phyloP scores from a whole-genome alignment of 2,113 vertebrate species.

The Cromileptes altivelis region DNA sequence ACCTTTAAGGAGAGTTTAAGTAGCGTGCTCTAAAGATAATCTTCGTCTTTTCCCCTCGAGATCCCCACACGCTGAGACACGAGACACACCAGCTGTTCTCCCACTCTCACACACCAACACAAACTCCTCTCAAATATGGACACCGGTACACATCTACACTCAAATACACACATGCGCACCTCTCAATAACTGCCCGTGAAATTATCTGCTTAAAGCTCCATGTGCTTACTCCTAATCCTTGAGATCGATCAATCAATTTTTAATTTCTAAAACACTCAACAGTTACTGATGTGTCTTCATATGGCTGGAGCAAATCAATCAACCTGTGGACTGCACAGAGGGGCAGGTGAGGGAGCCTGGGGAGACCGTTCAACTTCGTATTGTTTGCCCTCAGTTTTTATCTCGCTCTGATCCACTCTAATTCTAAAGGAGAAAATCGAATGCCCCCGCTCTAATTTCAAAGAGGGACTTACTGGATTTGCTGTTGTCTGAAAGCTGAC shows the following conservation, averaged over 20 bases:
- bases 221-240: background rate
- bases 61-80: constrained; percentile 49
- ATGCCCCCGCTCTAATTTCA: constrained; percentile 30
- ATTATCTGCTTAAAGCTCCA: background rate
- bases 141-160: constrained; percentile 16
- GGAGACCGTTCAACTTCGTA: constrained; percentile 29
- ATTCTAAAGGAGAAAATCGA: constrained; percentile 28
- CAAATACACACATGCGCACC: constrained; percentile 13
- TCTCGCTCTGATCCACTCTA: constrained; percentile 25
- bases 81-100: constrained; percentile 71
- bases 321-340: constrained; percentile 22
- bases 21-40: constrained; percentile 68
- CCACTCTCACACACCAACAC: constrained; percentile 37
- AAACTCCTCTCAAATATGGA: constrained; percentile 26
- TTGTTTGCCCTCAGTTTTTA: constrained; percentile 19
- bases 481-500: constrained; percentile 31
- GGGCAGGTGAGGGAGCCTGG: background rate
- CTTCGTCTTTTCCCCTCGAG: constrained; percentile 58
- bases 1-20: constrained; percentile 75
- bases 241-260: constrained; percentile 31
- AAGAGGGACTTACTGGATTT: constrained; percentile 34
- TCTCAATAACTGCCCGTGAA: constrained; percentile 31
- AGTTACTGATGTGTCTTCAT: constrained; percentile 29
- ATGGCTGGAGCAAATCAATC: constrained; percentile 43
- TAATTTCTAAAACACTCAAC: constrained; percentile 26